Evolutionary conservation across 92 coral and sea anemone species (phyloP).

Genomic region (Ricordea florida): DNA sequence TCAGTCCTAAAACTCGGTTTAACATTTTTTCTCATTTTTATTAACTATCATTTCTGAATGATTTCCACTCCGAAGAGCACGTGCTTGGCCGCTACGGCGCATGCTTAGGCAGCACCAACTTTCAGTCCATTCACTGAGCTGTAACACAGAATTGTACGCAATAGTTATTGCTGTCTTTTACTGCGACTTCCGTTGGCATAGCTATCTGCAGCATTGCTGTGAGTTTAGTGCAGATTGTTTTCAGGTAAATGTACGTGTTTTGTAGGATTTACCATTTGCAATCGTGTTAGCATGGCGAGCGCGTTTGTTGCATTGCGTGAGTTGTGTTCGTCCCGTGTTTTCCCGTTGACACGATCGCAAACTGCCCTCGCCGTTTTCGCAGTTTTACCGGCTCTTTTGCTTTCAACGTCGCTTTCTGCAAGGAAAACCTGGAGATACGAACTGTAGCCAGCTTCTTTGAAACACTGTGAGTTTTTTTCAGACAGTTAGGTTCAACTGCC

Average conservation of each 20-base stretch:
- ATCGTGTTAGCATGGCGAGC: no score
- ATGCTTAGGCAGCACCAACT: neutral
- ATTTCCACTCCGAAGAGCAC: slow-evolving; percentile 23
- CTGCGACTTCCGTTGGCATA: neutral
- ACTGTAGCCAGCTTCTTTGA: no score
- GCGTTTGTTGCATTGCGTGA: no score
- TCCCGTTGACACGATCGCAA: no score
- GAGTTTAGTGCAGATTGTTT: slow-evolving; percentile 9
- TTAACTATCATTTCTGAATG: slow-evolving; percentile 15
- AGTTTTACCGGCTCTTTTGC: no score
- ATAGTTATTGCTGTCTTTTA: neutral
- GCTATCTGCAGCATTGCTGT: slow-evolving; percentile 11
- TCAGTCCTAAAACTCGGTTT: neutral
- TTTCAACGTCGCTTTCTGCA: no score
- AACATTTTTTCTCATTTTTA: neutral
- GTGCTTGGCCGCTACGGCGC: slow-evolving; percentile 11
- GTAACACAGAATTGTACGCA: no score
- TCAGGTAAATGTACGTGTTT: slow-evolving; percentile 7
- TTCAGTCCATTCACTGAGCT: neutral
- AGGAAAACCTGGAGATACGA: no score
- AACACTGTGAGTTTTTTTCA: no score
- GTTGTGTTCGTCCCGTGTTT: no score
- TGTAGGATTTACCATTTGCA: neutral
- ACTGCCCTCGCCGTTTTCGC: no score
- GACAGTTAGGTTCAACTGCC: no score